Evolutionary conservation across 2,888 invertebrate genomes (phyloP), one percentile per base, ranked within the genome.

Genomic region (Agonum fuliginosum): DNA sequence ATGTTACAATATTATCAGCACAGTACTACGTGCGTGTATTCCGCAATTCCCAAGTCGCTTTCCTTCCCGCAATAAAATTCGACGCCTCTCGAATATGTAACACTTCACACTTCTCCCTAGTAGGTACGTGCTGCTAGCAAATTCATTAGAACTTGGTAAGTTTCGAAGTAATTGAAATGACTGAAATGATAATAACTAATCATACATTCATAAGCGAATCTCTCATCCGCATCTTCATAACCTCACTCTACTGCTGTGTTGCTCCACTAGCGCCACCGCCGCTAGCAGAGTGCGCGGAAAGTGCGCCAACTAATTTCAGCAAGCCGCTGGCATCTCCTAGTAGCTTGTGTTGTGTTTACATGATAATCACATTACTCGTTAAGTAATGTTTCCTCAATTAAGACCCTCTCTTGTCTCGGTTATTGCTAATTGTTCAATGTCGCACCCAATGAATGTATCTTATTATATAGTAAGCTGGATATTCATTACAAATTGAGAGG

Each of bases 301-400:
- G 67, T 75, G 67, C 65, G 75, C 75, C 30, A 75, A 75, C 67
- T 75, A 75, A 75, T 75, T 67, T 67, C 27, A 30, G 19, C 22
- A 34, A 17, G 30, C 70, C 46, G 22, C 27, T 12, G 19, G 69
- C 17, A 43, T 37, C 41, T 20, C 22, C 54, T 14, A 30, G 34
- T 37, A n/a, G 34, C 27, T 41, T 14, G 51, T 34, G 51, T 30
- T 67, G 67, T 75, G 75, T 75, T 75, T 75, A 67, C 67, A 75
- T 65, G 75, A 75, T 75, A 75, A 75, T 75, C 51, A 75, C 62
- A 75, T 75, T 75, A 75, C 67, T 75, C 67, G 75, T 67, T 75
- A 75, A 75, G 65, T 75, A 75, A 75, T 75, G 75, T 75, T 75
- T 75, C 75, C 75, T 75, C 75, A 75, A 75, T 75, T 75, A 75